Evolutionary conservation across 2,113 vertebrate genomes (phyloP).

Genomic region (Melanostigma gelatinosum): DNA sequence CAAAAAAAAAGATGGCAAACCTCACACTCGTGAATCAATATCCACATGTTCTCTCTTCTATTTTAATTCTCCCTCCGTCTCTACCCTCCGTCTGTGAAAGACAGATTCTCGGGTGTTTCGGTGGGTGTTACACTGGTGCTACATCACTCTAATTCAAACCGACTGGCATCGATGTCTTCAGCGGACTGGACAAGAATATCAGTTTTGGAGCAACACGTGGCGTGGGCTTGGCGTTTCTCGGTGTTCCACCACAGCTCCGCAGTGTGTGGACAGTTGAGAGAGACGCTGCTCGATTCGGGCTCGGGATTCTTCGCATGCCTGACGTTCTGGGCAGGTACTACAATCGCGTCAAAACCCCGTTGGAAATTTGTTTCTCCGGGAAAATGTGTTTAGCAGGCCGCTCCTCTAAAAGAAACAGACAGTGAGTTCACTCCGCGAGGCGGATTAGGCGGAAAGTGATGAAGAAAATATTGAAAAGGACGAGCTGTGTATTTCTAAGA

Average conservation of each 20-base stretch:
- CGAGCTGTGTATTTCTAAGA: slow-evolving; percentile 32
- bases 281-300: slow-evolving; percentile 50
- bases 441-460: slow-evolving; percentile 48
- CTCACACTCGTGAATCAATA: slow-evolving; percentile 6
- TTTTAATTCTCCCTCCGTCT: neutral
- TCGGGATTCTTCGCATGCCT: slow-evolving; percentile 72
- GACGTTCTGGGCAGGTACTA: slow-evolving; percentile 67
- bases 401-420: slow-evolving; percentile 66
- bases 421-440: slow-evolving; percentile 68
- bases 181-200: slow-evolving; percentile 42
- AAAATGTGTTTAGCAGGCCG: slow-evolving; percentile 77
- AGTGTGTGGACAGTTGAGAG: slow-evolving; percentile 27
- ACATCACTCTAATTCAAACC: slow-evolving; percentile 44
- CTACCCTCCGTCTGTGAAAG: slow-evolving; percentile 8
- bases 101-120: slow-evolving; percentile 14
- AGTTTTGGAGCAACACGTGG: slow-evolving; percentile 42
- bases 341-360: slow-evolving; percentile 57
- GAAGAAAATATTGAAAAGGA: slow-evolving; percentile 17
- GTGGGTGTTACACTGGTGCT: slow-evolving; percentile 27
- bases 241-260: slow-evolving; percentile 38
- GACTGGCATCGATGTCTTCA: slow-evolving; percentile 44
- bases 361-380: slow-evolving; percentile 69
- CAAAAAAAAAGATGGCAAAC: neutral
- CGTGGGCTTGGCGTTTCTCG: slow-evolving; percentile 18
- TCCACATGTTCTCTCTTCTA: slow-evolving; percentile 8